Evolutionary conservation across 1,140 invertebrate genomes (phyloP).

Genomic region (Drosophila biarmipes): DNA sequence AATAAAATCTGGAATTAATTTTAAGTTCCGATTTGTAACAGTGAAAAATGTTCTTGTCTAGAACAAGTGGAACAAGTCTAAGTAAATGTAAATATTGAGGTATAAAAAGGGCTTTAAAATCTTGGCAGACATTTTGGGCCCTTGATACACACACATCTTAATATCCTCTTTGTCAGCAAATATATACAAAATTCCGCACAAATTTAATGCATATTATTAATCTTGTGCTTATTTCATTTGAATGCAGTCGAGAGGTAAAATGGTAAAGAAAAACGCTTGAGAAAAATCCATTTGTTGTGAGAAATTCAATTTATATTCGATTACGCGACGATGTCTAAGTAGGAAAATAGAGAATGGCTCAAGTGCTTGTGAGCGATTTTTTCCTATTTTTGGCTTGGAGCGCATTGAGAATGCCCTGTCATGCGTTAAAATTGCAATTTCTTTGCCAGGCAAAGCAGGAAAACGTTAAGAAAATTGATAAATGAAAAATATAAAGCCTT

Average conservation of each 20-base stretch:
- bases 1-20: too few relatives aligned
- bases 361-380: constrained; percentile 44
- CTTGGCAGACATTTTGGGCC: background rate
- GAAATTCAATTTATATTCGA: constrained; percentile 82
- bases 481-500: constrained; percentile 47
- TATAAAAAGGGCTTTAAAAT: background rate
- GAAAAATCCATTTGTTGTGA: constrained; percentile 76
- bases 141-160: background rate
- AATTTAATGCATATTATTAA: constrained; percentile 77
- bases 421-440: constrained; percentile 82
- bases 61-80: background rate
- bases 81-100: constrained; percentile 7
- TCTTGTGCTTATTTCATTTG: constrained; percentile 68
- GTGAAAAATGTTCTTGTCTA: too few relatives aligned
- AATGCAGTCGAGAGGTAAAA: constrained; percentile 53
- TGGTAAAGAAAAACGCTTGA: constrained; percentile 47
- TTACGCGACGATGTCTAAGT: constrained; percentile 77
- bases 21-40: too few relatives aligned
- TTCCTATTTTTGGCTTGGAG: constrained; percentile 34
- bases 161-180: background rate
- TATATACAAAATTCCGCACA: background rate
- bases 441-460: constrained; percentile 26
- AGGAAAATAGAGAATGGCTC: constrained; percentile 55
- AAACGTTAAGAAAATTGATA: constrained; percentile 69
- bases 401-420: constrained; percentile 71